Percentiles rank a stretch among this genome's conserved stretches.
These are phyloP conservation scores for Hirudo medicinalis DNA, from an alignment of 1,140 invertebrate genomes.

Conservation along the genomic window DNA sequence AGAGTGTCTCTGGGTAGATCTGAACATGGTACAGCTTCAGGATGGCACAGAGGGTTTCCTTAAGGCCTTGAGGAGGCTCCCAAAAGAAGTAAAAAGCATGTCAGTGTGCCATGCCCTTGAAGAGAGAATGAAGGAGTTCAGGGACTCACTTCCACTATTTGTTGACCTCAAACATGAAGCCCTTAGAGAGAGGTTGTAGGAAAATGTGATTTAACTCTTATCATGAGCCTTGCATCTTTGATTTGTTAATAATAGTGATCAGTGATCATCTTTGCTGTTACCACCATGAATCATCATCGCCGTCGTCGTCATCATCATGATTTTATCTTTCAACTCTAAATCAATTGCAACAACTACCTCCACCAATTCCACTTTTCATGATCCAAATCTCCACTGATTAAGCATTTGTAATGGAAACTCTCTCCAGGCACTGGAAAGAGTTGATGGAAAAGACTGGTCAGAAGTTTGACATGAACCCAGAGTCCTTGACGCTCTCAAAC, in stretches of 20 bases:
- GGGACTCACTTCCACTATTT: constrained; percentile 70
- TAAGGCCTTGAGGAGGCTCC: constrained; percentile 57
- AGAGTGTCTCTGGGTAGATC: constrained; percentile 68
- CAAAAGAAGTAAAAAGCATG: constrained; percentile 46
- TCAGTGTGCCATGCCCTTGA: constrained; percentile 56
- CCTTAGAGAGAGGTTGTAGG: constrained; percentile 53
- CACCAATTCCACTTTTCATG: neutral
- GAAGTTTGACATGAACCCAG: constrained; percentile 69
- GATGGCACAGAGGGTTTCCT: constrained; percentile 62
- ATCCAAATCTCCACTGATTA: neutral
- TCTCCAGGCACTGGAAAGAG: constrained; percentile 60
- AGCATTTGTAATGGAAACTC: neutral
- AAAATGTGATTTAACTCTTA: neutral
- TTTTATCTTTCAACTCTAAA: neutral
- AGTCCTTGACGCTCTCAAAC: constrained; percentile 71
- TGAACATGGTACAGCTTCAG: constrained; percentile 65
- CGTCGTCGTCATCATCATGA: neutral
- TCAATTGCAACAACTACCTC: neutral
- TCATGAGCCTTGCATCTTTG: constrained; percentile 5
- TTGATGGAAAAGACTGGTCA: constrained; percentile 70
- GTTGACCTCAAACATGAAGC: constrained; percentile 79
- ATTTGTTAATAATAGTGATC: neutral
- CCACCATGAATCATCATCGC: neutral
- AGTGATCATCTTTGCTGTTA: neutral
- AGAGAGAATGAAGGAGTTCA: constrained; percentile 71